Conservation (phyloP, 2,888 invertebrate genomes). For the Clanis bilineata region DNA sequence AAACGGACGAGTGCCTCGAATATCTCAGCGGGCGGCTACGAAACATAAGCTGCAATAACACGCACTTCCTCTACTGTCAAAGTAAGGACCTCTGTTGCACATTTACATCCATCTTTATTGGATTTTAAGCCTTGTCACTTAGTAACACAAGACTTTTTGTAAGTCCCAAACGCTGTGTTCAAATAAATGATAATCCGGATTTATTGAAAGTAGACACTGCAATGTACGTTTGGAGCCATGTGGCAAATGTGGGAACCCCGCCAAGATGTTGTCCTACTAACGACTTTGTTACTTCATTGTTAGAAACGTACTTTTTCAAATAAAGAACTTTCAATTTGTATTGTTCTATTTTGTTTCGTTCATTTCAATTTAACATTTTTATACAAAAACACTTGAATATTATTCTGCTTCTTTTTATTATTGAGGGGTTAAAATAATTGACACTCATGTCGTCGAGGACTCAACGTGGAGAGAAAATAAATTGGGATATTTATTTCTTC, state of each 20-base stretch:
- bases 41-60: conserved; percentile 81
- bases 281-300: conserved; percentile 74
- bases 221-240: conserved; percentile 69
- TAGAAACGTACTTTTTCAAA: conserved; percentile 47
- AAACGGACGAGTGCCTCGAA: conserved; percentile 79
- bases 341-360: neutral
- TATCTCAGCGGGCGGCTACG: conserved; percentile 79
- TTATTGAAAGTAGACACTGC: conserved; percentile 70
- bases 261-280: conserved; percentile 77
- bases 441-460: neutral
- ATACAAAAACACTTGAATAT: neutral
- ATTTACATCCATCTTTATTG: conserved; percentile 44
- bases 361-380: neutral
- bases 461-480: neutral
- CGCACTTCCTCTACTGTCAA: conserved; percentile 70
- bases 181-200: conserved; percentile 76
- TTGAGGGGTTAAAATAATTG: neutral
- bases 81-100: conserved; percentile 50
- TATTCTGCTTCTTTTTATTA: neutral
- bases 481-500: neutral
- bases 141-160: conserved; percentile 49
- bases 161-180: conserved; percentile 39
- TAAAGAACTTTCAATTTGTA: conserved; percentile 9
- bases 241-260: conserved; percentile 80
- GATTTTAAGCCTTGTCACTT: conserved; percentile 53